These are phyloP conservation scores for Cephus spinipes DNA, from an alignment of 2,888 invertebrate species.

Conservation along the genomic window DNA sequence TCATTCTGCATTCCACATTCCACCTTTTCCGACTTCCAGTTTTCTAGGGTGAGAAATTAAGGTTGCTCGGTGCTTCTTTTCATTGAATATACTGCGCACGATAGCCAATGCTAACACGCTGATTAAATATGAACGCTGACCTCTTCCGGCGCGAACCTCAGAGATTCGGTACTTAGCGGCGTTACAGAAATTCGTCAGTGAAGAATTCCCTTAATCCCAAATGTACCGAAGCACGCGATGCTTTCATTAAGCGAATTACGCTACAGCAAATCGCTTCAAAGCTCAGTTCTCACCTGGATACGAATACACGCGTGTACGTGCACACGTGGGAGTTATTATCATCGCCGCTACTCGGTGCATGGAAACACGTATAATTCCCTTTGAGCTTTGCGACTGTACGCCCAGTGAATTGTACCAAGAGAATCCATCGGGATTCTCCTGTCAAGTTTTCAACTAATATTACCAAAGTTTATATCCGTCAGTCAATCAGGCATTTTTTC, in stretches of 20 bases:
- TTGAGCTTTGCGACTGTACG: neutral
- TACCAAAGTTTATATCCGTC: slow-evolving; percentile 12
- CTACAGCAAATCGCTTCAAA: neutral
- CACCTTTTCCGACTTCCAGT: neutral
- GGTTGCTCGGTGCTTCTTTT: neutral
- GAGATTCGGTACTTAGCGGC: neutral
- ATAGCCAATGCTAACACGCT: neutral
- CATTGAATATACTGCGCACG: neutral
- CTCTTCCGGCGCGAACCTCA: neutral
- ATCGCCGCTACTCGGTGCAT: neutral
- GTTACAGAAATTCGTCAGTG: neutral
- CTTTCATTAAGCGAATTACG: neutral
- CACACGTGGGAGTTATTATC: neutral
- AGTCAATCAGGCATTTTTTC: slow-evolving; percentile 5
- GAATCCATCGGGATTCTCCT: neutral
- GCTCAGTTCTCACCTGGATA: neutral
- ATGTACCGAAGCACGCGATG: neutral
- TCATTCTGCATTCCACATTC: neutral
- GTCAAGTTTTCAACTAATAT: neutral
- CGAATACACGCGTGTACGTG: neutral
- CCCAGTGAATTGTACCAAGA: neutral
- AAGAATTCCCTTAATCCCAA: neutral
- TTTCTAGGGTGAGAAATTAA: neutral
- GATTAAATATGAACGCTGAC: neutral
- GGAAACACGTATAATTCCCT: neutral